These are phyloP conservation scores for Cyclopterus lumpus DNA, from an alignment of 2,797 vertebrate genomes.

Conservation along the genomic window DNA sequence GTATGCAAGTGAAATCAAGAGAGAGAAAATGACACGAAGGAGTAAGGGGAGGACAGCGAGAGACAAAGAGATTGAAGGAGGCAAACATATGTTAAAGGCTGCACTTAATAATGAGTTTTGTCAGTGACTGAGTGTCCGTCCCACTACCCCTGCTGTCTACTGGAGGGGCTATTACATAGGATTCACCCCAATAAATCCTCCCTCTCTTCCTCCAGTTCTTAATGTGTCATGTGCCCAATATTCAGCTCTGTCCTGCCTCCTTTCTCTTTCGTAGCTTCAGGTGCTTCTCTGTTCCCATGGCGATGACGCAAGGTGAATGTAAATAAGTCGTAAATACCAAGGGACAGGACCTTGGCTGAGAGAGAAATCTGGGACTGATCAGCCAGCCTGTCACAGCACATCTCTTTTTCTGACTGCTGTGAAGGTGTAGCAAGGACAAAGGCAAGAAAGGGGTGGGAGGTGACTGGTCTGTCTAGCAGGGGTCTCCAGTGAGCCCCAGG, in stretches of 20 bases:
- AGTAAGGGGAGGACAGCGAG: neutral
- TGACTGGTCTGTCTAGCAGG: slow-evolving; percentile 46
- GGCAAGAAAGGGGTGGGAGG: slow-evolving; percentile 51
- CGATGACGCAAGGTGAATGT: slow-evolving; percentile 38
- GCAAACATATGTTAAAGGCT: slow-evolving; percentile 67
- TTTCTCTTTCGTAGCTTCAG: neutral
- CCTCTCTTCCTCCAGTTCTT: neutral
- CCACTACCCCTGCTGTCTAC: slow-evolving; percentile 63
- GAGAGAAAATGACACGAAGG: slow-evolving; percentile 32
- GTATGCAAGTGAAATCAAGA: slow-evolving; percentile 42
- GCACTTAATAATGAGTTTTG: slow-evolving; percentile 69
- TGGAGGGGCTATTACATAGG: slow-evolving; percentile 60
- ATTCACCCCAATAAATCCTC: slow-evolving; percentile 40
- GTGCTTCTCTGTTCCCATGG: slow-evolving; percentile 45
- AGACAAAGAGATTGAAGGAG: slow-evolving; percentile 28
- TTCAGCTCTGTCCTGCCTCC: slow-evolving; percentile 3
- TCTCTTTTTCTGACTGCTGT: slow-evolving; percentile 21
- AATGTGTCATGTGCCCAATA: slow-evolving; percentile 37
- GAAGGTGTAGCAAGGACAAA: slow-evolving; percentile 66
- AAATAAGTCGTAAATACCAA: slow-evolving; percentile 57
- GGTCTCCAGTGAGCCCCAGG: slow-evolving; percentile 43
- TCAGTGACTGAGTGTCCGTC: slow-evolving; percentile 56
- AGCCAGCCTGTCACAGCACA: slow-evolving; percentile 47
- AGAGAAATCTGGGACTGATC: slow-evolving; percentile 47
- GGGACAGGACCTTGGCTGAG: slow-evolving; percentile 39